A percentile compares a stretch with the other conserved stretches of the same genome.
These are phyloP conservation scores for Tapera naevia DNA, from an alignment of 2,797 vertebrate genomes.

Conservation along the genomic window DNA sequence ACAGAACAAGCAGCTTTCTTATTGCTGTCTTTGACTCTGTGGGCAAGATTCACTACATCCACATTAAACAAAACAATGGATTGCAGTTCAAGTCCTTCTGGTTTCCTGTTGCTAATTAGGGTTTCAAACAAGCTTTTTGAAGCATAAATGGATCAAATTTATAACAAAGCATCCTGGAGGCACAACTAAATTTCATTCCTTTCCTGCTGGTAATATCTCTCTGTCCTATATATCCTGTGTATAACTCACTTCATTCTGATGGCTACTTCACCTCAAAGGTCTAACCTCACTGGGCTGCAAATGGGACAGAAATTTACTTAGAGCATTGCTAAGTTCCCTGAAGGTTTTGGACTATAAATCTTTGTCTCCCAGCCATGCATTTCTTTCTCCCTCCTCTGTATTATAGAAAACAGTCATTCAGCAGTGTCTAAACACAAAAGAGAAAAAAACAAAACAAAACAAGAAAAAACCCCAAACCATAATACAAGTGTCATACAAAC, in stretches of 20 bases:
- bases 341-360: neutral
- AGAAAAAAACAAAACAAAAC: neutral
- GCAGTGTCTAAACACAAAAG: neutral
- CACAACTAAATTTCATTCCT: conserved; percentile 29
- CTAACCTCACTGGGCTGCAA: neutral
- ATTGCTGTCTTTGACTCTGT: neutral
- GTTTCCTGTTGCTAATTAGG: conserved; percentile 48
- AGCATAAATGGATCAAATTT: conserved; percentile 50
- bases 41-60: conserved; percentile 16
- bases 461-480: too few relatives aligned
- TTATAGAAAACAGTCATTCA: neutral
- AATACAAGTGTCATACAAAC: neutral
- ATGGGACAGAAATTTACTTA: neutral
- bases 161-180: conserved; percentile 21
- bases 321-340: neutral
- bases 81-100: conserved; percentile 29
- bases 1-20: conserved; percentile 10
- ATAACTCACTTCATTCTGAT: neutral
- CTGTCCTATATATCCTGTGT: neutral
- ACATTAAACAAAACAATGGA: conserved; percentile 61
- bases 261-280: conserved; percentile 21
- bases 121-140: conserved; percentile 58
- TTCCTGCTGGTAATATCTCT: conserved; percentile 24
- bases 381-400: neutral
- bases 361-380: neutral